Base-by-base conservation (phyloP, 1,140 invertebrate species). In the Mamestra configurata region DNA sequence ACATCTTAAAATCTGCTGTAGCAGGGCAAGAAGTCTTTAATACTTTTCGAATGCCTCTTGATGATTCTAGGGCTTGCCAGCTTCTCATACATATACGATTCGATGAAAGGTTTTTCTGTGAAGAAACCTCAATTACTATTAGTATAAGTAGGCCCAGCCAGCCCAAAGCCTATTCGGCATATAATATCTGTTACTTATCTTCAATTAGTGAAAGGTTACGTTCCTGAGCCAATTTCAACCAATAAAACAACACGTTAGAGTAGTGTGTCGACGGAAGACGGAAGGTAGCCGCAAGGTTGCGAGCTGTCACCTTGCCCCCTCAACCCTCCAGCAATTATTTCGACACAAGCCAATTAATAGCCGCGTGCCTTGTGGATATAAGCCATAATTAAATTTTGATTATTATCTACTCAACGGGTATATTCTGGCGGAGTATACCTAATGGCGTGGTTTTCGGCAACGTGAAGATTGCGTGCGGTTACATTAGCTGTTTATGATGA, bases 301-400 rank as follows among this genome's bases (percentile, higher is more conserved):
- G 20, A 24, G 18, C 66, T 70, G 15, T 49, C 64, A 18, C 49
- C 53, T 40, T 40, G 27, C 70, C 24, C 49, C 70, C 51, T 22
- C 49, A 31, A 35, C 66, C 66, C 40, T 70, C 70, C 66, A 77
- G 82, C 81, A 81, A 86, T 84, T 87, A 86, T 87, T 86, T 84
- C 82, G 77, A 85, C 84, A 85, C 82, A 80, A 86, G 84, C 83
- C 82, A 86, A 89, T 89, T 87, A 87, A 83, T 73, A 79, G 78
- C 75, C 55, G 35, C 75, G 68, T 82, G 81, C 51, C 57, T 73
- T 73, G 79, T 75, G 77, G 66, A 73, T 70, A 80, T 80, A 79
- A 75, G 68, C 61, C 79, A 72, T 86, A 82, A 86, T 86, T 86
- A 84, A 88, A 88, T 83, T 81, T 79, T 84, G 82, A 83, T 84